phyloP scores from a whole-genome alignment of 1,140 invertebrate genomes.

The Daktulosphaira vitifoliae region DNA sequence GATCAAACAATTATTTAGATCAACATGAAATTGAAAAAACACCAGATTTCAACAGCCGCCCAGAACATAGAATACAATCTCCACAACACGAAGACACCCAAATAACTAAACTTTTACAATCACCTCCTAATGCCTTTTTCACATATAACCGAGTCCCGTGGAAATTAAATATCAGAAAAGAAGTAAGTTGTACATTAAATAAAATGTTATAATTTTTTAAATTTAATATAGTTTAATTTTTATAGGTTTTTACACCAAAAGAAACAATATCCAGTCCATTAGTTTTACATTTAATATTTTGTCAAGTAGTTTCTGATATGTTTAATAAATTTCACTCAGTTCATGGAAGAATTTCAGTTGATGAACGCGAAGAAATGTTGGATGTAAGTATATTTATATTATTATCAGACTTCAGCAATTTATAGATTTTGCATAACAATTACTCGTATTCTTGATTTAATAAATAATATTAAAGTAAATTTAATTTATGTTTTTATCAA shows the following conservation, averaged over 20 bases:
- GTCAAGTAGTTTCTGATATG: slow-evolving; percentile 76
- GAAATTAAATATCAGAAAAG: slow-evolving; percentile 82
- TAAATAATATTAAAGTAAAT: no score
- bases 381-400: slow-evolving; percentile 1
- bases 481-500: no score
- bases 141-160: slow-evolving; percentile 85
- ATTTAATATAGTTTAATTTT: no score
- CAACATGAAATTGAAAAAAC: slow-evolving; percentile 53
- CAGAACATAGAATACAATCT: slow-evolving; percentile 49
- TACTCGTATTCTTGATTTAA: no score
- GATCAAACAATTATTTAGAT: slow-evolving; percentile 36
- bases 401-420: no score
- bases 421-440: no score
- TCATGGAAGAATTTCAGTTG: slow-evolving; percentile 70
- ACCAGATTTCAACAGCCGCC: slow-evolving; percentile 57
- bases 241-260: slow-evolving; percentile 72
- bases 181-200: slow-evolving; percentile 46
- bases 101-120: slow-evolving; percentile 53
- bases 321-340: slow-evolving; percentile 52
- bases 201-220: no score
- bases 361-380: slow-evolving; percentile 69
- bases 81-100: slow-evolving; percentile 40
- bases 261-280: slow-evolving; percentile 76
- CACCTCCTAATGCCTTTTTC: slow-evolving; percentile 59
- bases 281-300: slow-evolving; percentile 82